A percentile compares a stretch with the other conserved stretches of the same genome.
Evolutionary conservation across 1,140 invertebrate species (phyloP).

Genomic region (Drosophila ercepeae): DNA sequence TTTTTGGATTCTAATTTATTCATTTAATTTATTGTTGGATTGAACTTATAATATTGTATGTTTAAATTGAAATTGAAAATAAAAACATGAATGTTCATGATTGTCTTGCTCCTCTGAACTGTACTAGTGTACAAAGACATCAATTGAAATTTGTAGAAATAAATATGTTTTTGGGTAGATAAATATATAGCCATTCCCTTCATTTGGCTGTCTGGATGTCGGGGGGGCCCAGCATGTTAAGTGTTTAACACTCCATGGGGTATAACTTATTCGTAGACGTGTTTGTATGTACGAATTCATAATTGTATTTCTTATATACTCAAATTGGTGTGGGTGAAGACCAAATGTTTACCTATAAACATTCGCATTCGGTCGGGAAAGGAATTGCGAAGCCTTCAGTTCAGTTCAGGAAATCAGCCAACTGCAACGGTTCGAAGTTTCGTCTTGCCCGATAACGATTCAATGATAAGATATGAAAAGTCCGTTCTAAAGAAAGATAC

Average conservation of each 20-base stretch:
- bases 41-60: too few relatives aligned
- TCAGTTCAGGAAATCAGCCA: slow-evolving; percentile 22
- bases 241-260: slow-evolving; percentile 36
- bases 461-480: slow-evolving; percentile 47
- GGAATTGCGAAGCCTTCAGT: slow-evolving; percentile 36
- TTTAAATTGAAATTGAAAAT: too few relatives aligned
- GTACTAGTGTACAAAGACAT: slow-evolving; percentile 27
- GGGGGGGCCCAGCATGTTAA: slow-evolving; percentile 26
- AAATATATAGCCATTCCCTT: slow-evolving; percentile 3
- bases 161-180: slow-evolving; percentile 7
- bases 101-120: neutral
- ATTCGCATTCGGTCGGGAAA: slow-evolving; percentile 35
- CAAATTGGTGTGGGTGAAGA: slow-evolving; percentile 12
- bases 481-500: slow-evolving; percentile 41
- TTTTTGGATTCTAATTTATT: too few relatives aligned
- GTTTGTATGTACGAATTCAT: slow-evolving; percentile 14
- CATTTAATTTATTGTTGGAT: too few relatives aligned
- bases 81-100: neutral
- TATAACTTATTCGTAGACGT: slow-evolving; percentile 36
- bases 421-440: slow-evolving; percentile 39
- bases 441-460: slow-evolving; percentile 34
- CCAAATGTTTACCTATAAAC: slow-evolving; percentile 43
- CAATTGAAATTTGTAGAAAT: slow-evolving; percentile 10
- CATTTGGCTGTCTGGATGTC: slow-evolving; percentile 3
- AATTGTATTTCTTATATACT: slow-evolving; percentile 36